phyloP scores from a whole-genome alignment of 2,113 vertebrate genomes.

The Mormyrus lacerda region DNA sequence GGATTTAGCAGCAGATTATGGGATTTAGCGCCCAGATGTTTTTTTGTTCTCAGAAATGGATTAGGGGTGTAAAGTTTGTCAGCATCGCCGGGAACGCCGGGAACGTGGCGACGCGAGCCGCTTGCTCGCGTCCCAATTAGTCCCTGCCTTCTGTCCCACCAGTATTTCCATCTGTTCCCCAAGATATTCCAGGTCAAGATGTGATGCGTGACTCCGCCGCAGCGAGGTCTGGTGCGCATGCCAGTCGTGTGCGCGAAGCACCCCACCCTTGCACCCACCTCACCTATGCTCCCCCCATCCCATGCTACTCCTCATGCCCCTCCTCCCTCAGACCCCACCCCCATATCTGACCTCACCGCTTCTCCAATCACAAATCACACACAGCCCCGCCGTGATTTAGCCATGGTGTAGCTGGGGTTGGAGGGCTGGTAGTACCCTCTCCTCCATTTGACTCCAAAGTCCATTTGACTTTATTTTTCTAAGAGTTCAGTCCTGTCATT shows the following conservation, averaged over 20 bases:
- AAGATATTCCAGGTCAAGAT: slow-evolving; percentile 71
- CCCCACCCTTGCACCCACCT: background rate
- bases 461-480: slow-evolving; percentile 53
- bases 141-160: slow-evolving; percentile 67
- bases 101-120: slow-evolving; percentile 75
- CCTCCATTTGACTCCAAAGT: background rate
- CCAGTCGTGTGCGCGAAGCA: background rate
- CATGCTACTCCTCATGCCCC: background rate
- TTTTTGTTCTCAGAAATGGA: slow-evolving; percentile 97
- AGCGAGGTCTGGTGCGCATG: background rate
- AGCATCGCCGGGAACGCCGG: slow-evolving; percentile 60
- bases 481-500: slow-evolving; percentile 61
- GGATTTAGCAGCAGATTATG: slow-evolving; percentile 99
- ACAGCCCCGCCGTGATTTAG: background rate
- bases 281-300: background rate
- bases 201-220: slow-evolving; percentile 41
- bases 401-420: background rate
- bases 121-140: slow-evolving; percentile 73
- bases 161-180: slow-evolving; percentile 79
- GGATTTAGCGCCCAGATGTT: slow-evolving; percentile 98
- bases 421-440: background rate
- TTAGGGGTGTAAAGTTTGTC: slow-evolving; percentile 91
- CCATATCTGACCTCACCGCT: background rate
- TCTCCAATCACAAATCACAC: background rate
- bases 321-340: background rate